Evolutionary conservation across 2,113 vertebrate genomes (phyloP).

Genomic region (Brachyistius frenatus): DNA sequence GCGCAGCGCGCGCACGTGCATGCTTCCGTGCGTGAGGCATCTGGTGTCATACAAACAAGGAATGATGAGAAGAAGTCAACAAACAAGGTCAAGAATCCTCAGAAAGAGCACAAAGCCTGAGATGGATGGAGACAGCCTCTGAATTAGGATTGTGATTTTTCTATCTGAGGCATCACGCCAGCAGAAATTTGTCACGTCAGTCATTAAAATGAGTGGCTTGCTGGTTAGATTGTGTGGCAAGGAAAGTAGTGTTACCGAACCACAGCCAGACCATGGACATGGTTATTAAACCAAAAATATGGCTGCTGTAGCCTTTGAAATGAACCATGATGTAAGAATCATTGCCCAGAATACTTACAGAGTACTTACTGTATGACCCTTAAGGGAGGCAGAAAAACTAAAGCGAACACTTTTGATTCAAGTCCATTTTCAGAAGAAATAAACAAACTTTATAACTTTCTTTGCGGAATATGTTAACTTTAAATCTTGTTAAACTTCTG

Average conservation of each 20-base stretch:
- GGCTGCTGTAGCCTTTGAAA: conserved; percentile 20
- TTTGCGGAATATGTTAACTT: not conserved
- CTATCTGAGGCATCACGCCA: conserved; percentile 35
- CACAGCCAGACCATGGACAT: conserved; percentile 3
- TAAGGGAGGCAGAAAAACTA: conserved; percentile 43
- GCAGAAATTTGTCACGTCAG: conserved; percentile 52
- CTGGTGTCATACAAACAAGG: conserved; percentile 71
- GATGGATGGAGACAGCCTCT: conserved; percentile 55
- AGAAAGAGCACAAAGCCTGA: conserved; percentile 58
- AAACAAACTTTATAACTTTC: conserved; percentile 13
- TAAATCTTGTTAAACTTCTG: not conserved
- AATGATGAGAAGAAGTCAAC: conserved; percentile 78
- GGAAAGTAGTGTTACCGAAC: conserved; percentile 28
- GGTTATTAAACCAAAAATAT: conserved; percentile 22
- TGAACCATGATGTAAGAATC: conserved; percentile 32
- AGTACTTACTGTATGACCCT: conserved; percentile 5
- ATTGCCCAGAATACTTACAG: conserved; percentile 12
- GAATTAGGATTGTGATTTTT: conserved; percentile 52
- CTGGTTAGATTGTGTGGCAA: conserved; percentile 20
- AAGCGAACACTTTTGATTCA: conserved; percentile 29
- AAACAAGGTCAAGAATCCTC: conserved; percentile 80
- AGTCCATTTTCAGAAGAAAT: conserved; percentile 4
- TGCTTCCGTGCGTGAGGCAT: conserved; percentile 44
- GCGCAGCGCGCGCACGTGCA: too few species aligned
- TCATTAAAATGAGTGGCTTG: conserved; percentile 56